Percentiles rank a stretch among this genome's conserved stretches.
Evolutionary conservation across 2,888 invertebrate species (phyloP).

Genomic region (Microdon myrmicae): DNA sequence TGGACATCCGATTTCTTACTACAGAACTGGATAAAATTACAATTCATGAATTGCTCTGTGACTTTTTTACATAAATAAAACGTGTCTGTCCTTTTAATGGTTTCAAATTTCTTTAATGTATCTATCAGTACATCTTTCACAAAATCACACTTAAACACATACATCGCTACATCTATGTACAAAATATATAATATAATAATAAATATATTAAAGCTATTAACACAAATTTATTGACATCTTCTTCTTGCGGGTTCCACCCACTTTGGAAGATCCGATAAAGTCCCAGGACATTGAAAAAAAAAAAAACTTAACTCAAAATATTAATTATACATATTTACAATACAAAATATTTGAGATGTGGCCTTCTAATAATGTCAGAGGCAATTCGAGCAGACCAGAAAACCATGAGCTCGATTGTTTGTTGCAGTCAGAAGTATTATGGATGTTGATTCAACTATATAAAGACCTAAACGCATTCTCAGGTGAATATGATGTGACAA

Average conservation of each 20-base stretch:
- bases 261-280: not conserved
- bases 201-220: slow-evolving; percentile 52
- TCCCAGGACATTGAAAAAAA: not conserved
- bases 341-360: too few species aligned
- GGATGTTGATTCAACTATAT: too few species aligned
- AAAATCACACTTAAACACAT: slow-evolving; percentile 29
- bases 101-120: slow-evolving; percentile 3
- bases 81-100: slow-evolving; percentile 7
- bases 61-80: slow-evolving; percentile 11
- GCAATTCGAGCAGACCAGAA: too few species aligned
- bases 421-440: too few species aligned
- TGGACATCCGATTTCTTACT: too few species aligned
- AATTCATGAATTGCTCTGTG: too few species aligned
- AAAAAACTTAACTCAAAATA: slow-evolving; percentile 20
- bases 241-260: slow-evolving; percentile 3
- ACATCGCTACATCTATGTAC: slow-evolving; percentile 36
- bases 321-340: slow-evolving; percentile 38
- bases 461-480: too few species aligned
- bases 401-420: too few species aligned
- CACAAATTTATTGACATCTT: slow-evolving; percentile 39
- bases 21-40: too few species aligned
- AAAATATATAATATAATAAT: too few species aligned
- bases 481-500: too few species aligned
- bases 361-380: too few species aligned
- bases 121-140: slow-evolving; percentile 16